phyloP scores from a whole-genome alignment of 1,140 invertebrate genomes.

The Charaxes varanes region DNA sequence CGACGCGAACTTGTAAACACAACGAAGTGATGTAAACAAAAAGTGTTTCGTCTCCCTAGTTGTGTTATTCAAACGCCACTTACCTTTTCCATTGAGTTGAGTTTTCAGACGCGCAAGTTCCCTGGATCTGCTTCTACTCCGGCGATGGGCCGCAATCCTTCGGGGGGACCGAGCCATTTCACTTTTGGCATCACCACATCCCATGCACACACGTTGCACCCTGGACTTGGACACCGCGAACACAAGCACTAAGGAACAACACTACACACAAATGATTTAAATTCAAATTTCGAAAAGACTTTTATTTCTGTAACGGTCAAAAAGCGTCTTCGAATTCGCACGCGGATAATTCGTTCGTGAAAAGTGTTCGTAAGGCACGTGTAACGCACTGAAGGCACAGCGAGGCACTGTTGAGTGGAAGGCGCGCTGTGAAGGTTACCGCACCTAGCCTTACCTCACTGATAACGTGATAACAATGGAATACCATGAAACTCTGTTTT shows the following conservation, averaged over 20 bases:
- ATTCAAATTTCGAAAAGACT: slow-evolving; percentile 1
- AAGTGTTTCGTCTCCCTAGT: no score
- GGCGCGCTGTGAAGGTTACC: slow-evolving; percentile 16
- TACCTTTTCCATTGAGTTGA: slow-evolving; percentile 58
- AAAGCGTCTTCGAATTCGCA: slow-evolving; percentile 1
- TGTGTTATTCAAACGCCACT: no score
- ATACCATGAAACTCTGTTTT: no score
- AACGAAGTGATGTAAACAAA: no score
- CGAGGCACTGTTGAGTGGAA: slow-evolving; percentile 11
- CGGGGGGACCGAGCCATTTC: slow-evolving; percentile 56
- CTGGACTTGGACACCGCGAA: slow-evolving; percentile 14
- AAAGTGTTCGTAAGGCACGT: slow-evolving; percentile 30
- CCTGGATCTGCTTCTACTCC: slow-evolving; percentile 39
- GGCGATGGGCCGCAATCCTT: slow-evolving; percentile 36
- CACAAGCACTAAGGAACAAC: slow-evolving; percentile 2
- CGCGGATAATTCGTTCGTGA: slow-evolving; percentile 8
- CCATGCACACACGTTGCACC: slow-evolving; percentile 14
- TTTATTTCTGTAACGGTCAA: slow-evolving; percentile 2
- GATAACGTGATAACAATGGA: slow-evolving; percentile 40
- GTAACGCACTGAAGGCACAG: slow-evolving; percentile 33
- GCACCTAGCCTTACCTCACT: slow-evolving; percentile 32
- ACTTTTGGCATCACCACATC: slow-evolving; percentile 19
- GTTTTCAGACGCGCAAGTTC: slow-evolving; percentile 45
- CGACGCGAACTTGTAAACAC: no score
- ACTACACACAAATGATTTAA: background rate